These are phyloP conservation scores for Argya squamiceps DNA, from an alignment of 2,797 vertebrate genomes.

Conservation along the genomic window DNA sequence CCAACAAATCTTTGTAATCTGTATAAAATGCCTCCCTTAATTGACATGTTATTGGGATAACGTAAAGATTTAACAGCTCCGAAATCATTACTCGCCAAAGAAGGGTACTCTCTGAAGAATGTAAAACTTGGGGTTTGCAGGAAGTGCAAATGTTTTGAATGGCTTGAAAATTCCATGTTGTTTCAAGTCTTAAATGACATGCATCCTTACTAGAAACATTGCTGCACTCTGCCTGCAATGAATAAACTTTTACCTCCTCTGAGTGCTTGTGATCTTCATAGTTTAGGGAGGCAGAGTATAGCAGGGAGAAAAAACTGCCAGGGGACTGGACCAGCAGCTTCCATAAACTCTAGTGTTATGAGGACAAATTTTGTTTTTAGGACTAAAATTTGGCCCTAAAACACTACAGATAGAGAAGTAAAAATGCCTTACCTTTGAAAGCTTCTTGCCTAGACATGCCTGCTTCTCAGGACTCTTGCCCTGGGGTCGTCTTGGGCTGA, in stretches of 20 bases:
- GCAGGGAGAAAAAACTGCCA: not conserved
- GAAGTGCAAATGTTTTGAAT: slow-evolving; percentile 20
- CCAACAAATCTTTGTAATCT: slow-evolving; percentile 79
- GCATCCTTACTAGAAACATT: not conserved
- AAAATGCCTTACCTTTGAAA: not conserved
- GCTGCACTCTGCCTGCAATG: not conserved
- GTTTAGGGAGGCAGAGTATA: not conserved
- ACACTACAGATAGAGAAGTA: not conserved
- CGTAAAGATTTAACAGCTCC: slow-evolving; percentile 73
- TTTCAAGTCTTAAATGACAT: slow-evolving; percentile 30
- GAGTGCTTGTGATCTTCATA: not conserved
- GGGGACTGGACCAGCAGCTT: not conserved
- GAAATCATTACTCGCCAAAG: slow-evolving; percentile 56
- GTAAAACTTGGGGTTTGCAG: not conserved
- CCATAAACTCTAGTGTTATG: not conserved
- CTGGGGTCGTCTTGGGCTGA: not conserved
- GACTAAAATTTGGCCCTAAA: not conserved
- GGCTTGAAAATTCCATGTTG: not conserved
- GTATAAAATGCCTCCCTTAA: slow-evolving; percentile 77
- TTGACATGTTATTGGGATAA: slow-evolving; percentile 74
- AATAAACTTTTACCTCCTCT: not conserved
- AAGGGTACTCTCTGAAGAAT: slow-evolving; percentile 15
- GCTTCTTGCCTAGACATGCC: not conserved
- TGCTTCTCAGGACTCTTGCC: not conserved
- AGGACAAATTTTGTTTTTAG: not conserved